Base-by-base conservation (phyloP, 2,797 vertebrate species). In the Falco rusticolus region DNA sequence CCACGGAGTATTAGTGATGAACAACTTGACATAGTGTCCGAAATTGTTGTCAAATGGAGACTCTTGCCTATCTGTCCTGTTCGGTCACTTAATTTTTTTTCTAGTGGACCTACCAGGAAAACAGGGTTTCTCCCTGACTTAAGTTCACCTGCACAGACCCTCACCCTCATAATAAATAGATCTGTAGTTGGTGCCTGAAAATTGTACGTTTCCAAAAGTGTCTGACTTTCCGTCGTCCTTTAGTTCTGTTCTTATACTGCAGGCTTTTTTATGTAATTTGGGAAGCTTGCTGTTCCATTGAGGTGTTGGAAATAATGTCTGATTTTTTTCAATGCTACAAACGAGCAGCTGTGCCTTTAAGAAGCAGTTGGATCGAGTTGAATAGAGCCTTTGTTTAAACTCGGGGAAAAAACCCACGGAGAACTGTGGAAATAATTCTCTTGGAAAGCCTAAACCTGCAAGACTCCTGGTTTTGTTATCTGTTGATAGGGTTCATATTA, bases 11-110 rank as follows among this genome's bases (percentile, higher is more conserved):
- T 29, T 22, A 11, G 9, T 4, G 50, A 16, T 24, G 66, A 6
- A 43, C 69, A 51, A 10, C 4, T n/a, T 24, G 7, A 17, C 2
- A 15, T 4, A 0, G 4, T 21, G 7, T 11, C 5, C 7, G 25
- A 8, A 39, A 25, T 37, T 13, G 1, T 3, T 54, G 4, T 18
- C 24, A n/a, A 34, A n/a, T 1, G 0, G 1, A 66, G 7, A 5
- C 1, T 25, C 1, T 71, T 39, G 5, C 5, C 1, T 56, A 3
- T 17, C 3, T 0, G 0, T 41, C 0, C 0, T 26, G 21, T 41
- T 18, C 24, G 6, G 8, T 34, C 16, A 2, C 15, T 61, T 64
- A 31, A 16, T 21, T 37, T 56, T 10, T n/a, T 19, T 21, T 37
- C 33, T 10, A 13, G 20, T 48, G 8, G 66, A 4, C 2, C 3